Evolutionary conservation across 2,113 vertebrate genomes (phyloP).

Genomic region (Eublepharis macularius): DNA sequence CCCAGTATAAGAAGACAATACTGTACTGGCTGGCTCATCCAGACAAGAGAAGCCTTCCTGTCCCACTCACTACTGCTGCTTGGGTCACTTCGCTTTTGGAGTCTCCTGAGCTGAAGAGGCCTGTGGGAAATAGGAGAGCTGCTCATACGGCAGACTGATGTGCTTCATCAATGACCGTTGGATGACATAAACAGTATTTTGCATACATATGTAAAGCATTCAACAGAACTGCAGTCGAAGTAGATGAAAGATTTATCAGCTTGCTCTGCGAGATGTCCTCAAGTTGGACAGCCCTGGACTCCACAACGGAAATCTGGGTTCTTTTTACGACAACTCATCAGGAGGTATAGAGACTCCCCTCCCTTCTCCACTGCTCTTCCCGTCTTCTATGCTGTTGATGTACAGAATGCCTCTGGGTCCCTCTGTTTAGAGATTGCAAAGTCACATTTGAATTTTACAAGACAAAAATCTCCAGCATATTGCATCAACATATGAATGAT

Average conservation of each 20-base stretch:
- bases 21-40: too few species aligned
- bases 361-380: background rate
- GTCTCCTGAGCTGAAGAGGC: background rate
- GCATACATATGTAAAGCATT: slow-evolving; percentile 57
- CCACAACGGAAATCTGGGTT: slow-evolving; percentile 63
- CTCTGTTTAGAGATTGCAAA: fast-evolving
- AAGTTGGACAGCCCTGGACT: slow-evolving; percentile 58
- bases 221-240: slow-evolving; percentile 60
- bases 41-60: background rate
- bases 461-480: background rate
- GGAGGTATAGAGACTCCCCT: slow-evolving; percentile 55
- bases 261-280: slow-evolving; percentile 66
- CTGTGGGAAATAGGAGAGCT: background rate
- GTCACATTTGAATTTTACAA: background rate
- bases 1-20: too few species aligned
- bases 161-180: background rate
- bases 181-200: slow-evolving; percentile 47
- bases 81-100: background rate
- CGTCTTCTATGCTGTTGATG: slow-evolving; percentile 14
- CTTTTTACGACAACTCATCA: slow-evolving; percentile 64
- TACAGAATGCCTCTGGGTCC: fast-evolving
- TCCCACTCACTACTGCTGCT: background rate
- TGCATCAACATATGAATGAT: too few species aligned
- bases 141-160: slow-evolving; percentile 6
- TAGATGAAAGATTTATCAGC: slow-evolving; percentile 70